Evolutionary conservation across 2,888 invertebrate species (phyloP).

Genomic region (Cryptus armator): DNA sequence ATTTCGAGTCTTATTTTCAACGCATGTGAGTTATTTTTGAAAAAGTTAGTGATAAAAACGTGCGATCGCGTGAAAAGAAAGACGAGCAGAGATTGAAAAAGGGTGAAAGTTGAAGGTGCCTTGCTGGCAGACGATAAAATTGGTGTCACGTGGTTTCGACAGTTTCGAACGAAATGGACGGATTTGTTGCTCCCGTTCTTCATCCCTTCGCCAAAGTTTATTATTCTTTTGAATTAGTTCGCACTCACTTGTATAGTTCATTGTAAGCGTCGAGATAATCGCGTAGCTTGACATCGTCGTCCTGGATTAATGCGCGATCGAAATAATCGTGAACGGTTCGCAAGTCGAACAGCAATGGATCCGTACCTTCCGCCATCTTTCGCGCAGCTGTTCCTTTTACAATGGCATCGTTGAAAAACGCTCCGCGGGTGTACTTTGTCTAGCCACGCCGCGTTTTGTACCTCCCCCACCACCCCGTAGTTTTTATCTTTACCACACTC

Average conservation of each 20-base stretch:
- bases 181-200: neutral
- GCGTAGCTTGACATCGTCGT: constrained; percentile 91
- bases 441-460: neutral
- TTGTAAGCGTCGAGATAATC: constrained; percentile 92
- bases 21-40: neutral
- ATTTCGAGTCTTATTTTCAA: too few relatives aligned
- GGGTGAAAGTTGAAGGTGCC: constrained; percentile 43
- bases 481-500: neutral
- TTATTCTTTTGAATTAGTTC: neutral
- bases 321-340: constrained; percentile 89
- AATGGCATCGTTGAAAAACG: constrained; percentile 5
- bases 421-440: neutral
- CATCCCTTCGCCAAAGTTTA: neutral
- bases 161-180: constrained; percentile 11
- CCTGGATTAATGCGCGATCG: constrained; percentile 88
- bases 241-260: constrained; percentile 92
- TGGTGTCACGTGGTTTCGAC: constrained; percentile 57
- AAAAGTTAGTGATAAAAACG: neutral
- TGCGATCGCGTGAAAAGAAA: neutral
- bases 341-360: constrained; percentile 86
- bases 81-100: neutral
- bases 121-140: constrained; percentile 35
- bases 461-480: too few relatives aligned
- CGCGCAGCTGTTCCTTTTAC: constrained; percentile 29
- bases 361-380: constrained; percentile 81